phyloP scores from a whole-genome alignment of 2,888 invertebrate genomes.

The Morpho achilles region DNA sequence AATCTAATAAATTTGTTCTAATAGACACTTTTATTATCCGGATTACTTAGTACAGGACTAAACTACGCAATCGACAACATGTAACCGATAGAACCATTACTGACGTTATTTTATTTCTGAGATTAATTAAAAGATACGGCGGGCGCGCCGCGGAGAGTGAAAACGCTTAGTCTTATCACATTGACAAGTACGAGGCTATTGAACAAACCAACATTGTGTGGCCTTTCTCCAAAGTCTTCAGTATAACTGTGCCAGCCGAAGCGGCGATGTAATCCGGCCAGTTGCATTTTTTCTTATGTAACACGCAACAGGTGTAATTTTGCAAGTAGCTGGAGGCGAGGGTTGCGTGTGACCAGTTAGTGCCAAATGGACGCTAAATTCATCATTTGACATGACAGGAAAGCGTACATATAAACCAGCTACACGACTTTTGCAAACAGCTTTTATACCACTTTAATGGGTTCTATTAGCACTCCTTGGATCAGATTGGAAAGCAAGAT shows the following conservation, averaged over 20 bases:
- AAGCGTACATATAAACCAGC: conserved; percentile 9
- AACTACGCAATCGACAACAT: conserved; percentile 46
- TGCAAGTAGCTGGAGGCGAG: conserved; percentile 60
- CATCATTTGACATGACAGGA: conserved; percentile 9
- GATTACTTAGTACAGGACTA: conserved; percentile 32
- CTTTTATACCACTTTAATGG: conserved; percentile 4
- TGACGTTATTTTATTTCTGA: conserved; percentile 61
- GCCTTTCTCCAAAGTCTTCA: conserved; percentile 27
- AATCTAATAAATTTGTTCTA: conserved; percentile 9
- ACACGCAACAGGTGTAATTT: conserved; percentile 56
- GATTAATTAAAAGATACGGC: conserved; percentile 76
- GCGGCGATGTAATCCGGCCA: conserved; percentile 45
- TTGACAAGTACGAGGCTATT: conserved; percentile 37
- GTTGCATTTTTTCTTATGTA: conserved; percentile 37
- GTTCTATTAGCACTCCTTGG: conserved; percentile 3
- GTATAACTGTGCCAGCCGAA: conserved; percentile 32
- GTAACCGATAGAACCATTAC: conserved; percentile 58
- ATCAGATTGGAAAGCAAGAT: background rate
- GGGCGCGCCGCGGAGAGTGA: conserved; percentile 56
- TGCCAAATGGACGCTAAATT: conserved; percentile 39
- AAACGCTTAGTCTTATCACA: conserved; percentile 54
- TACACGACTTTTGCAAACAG: conserved; percentile 1
- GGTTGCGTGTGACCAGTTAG: conserved; percentile 73
- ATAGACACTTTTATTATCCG: conserved; percentile 28
- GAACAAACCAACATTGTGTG: conserved; percentile 36